These are phyloP conservation scores for Hyposoter dolosus DNA, from an alignment of 2,888 invertebrate species.

Conservation along the genomic window DNA sequence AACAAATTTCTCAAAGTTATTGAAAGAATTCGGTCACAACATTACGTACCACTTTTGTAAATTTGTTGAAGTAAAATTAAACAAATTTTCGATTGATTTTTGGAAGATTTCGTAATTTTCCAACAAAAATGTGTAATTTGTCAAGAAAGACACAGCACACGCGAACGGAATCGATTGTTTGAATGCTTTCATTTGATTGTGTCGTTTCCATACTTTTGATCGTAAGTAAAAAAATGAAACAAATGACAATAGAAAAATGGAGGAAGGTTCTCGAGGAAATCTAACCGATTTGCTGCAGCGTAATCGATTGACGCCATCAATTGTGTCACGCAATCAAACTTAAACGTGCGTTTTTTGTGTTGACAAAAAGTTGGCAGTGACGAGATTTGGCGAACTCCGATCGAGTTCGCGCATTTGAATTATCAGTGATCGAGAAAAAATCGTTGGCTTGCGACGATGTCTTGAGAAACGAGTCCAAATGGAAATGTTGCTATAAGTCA, in stretches of 20 bases:
- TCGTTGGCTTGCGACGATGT: not conserved
- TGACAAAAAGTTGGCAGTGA: constrained; percentile 6
- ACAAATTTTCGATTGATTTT: no score
- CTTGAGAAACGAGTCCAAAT: not conserved
- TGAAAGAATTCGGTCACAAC: no score
- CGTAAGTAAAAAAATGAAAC: not conserved
- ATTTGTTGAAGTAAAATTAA: no score
- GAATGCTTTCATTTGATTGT: no score
- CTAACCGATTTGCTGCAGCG: constrained; percentile 16
- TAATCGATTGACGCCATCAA: constrained; percentile 1
- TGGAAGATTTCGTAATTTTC: no score
- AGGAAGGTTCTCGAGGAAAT: not conserved
- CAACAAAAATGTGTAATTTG: not conserved
- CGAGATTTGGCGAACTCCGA: constrained; percentile 9
- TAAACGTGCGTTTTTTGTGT: constrained; percentile 31
- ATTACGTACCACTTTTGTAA: not conserved
- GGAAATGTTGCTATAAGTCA: not conserved
- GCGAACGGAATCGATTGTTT: no score
- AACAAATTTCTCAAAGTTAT: not conserved
- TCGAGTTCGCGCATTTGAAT: not conserved
- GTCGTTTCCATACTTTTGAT: no score
- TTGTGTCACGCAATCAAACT: constrained; percentile 14
- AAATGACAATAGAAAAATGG: constrained; percentile 10
- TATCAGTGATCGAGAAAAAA: constrained; percentile 10
- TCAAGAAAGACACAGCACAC: no score